These are phyloP conservation scores for Aphidoletes aphidimyza DNA, from an alignment of 2,888 invertebrate genomes.

Conservation along the genomic window DNA sequence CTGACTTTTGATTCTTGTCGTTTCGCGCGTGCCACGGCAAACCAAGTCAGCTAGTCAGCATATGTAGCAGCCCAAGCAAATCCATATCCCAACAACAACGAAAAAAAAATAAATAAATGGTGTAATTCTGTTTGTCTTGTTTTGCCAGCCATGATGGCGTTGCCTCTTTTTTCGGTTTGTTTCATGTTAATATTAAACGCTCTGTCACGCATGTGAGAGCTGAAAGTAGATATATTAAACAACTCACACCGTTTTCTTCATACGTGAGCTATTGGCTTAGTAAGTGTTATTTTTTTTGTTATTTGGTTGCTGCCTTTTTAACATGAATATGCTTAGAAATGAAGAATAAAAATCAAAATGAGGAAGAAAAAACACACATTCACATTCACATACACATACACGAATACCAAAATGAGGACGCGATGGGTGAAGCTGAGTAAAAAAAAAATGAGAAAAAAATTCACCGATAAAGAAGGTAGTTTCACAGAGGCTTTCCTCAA, in stretches of 20 bases:
- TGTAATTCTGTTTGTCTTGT: background rate
- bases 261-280: constrained; percentile 25
- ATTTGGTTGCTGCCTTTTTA: too few relatives aligned
- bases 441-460: background rate
- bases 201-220: constrained; percentile 36
- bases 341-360: background rate
- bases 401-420: background rate
- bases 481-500: background rate
- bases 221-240: constrained; percentile 26
- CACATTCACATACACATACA: too few relatives aligned
- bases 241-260: constrained; percentile 19
- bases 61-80: background rate
- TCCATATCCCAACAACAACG: background rate
- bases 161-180: background rate
- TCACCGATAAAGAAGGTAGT: constrained; percentile 17
- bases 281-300: constrained; percentile 7
- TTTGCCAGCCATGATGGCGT: background rate
- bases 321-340: background rate
- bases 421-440: background rate
- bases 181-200: constrained; percentile 26
- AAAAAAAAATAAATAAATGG: background rate
- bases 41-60: too few relatives aligned
- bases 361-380: too few relatives aligned
- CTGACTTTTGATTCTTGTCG: too few relatives aligned
- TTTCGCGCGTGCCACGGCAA: too few relatives aligned